These are phyloP conservation scores for Leucozona laternaria DNA, from an alignment of 2,888 invertebrate genomes.

Conservation along the genomic window DNA sequence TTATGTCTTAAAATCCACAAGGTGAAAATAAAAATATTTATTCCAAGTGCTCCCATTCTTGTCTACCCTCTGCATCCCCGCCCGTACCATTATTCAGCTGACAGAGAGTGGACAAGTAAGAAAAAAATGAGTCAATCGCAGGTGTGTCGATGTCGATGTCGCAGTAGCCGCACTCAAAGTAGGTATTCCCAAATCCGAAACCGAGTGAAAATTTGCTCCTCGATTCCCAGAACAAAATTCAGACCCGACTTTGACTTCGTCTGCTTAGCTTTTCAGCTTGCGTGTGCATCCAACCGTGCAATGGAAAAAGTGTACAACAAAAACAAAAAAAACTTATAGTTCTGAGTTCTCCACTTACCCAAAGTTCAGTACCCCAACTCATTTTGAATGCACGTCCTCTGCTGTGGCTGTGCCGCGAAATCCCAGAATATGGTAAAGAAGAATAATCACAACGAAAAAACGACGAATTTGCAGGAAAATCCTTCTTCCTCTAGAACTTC, in stretches of 20 bases:
- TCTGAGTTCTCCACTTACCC: slow-evolving; percentile 80
- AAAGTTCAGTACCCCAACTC: slow-evolving; percentile 84
- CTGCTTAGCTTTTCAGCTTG: slow-evolving; percentile 5
- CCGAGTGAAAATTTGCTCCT: slow-evolving; percentile 59
- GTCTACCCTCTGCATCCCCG: neutral
- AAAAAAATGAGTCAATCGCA: slow-evolving; percentile 64
- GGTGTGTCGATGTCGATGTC: slow-evolving; percentile 62
- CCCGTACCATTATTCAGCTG: neutral
- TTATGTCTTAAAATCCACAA: neutral
- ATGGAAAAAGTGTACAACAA: slow-evolving; percentile 17
- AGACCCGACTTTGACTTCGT: neutral
- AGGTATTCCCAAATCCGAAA: slow-evolving; percentile 25
- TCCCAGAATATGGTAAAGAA: slow-evolving; percentile 55
- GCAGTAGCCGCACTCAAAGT: slow-evolving; percentile 47
- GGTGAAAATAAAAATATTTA: neutral
- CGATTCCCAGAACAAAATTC: neutral
- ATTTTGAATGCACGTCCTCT: slow-evolving; percentile 80
- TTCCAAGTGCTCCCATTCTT: slow-evolving; percentile 27
- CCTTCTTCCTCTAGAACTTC: slow-evolving; percentile 51
- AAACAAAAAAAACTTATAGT: slow-evolving; percentile 27
- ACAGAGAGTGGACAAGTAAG: slow-evolving; percentile 23
- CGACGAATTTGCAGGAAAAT: slow-evolving; percentile 56
- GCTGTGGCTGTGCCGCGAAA: slow-evolving; percentile 76
- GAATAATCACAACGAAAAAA: slow-evolving; percentile 22
- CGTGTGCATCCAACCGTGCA: slow-evolving; percentile 59